These are phyloP conservation scores for Antennarius striatus DNA, from an alignment of 2,113 vertebrate genomes.

Conservation along the genomic window DNA sequence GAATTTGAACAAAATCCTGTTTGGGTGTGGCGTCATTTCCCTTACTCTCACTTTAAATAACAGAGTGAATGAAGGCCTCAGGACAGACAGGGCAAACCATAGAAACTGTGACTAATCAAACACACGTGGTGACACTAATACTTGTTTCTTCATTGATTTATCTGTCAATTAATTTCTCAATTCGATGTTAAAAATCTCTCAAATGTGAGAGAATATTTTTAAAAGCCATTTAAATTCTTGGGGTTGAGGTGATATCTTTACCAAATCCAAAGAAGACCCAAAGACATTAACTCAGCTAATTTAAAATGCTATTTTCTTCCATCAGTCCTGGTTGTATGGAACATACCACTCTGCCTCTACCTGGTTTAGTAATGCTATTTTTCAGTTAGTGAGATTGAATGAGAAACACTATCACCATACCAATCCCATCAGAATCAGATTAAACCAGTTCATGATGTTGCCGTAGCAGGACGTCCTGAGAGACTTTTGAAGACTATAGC, in stretches of 20 bases:
- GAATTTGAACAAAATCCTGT: not conserved
- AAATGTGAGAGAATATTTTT: not conserved
- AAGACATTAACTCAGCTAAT: slow-evolving; percentile 2
- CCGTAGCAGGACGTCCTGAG: no score
- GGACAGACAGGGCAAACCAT: not conserved
- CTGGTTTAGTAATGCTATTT: no score
- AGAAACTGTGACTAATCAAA: slow-evolving; percentile 2
- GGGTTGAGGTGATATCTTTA: not conserved
- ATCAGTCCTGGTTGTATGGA: not conserved
- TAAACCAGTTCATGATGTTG: no score
- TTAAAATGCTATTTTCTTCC: not conserved
- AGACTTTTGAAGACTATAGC: no score
- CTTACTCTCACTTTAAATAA: not conserved
- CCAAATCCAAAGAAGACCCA: not conserved
- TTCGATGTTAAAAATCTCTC: not conserved
- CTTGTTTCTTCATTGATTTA: not conserved
- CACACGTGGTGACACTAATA: not conserved
- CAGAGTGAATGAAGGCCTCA: not conserved
- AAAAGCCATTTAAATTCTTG: not conserved
- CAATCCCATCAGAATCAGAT: no score
- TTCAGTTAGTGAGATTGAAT: no score
- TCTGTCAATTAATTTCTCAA: not conserved
- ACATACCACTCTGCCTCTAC: not conserved
- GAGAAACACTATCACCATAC: no score
- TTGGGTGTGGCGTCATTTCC: not conserved